phyloP scores from a whole-genome alignment of 2,888 invertebrate genomes.

The Disparrhopalites patrizii region DNA sequence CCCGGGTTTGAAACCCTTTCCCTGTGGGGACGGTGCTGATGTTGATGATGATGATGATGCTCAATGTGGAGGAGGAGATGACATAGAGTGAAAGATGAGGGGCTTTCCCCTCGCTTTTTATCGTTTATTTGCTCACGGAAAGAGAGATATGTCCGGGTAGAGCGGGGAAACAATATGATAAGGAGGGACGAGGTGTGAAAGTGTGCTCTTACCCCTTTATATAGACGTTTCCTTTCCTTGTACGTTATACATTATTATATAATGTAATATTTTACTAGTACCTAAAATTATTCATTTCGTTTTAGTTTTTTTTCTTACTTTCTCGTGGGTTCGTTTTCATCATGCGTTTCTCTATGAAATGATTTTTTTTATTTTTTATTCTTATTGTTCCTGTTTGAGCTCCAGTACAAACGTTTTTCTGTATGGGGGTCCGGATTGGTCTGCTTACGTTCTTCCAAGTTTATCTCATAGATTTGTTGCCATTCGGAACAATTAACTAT shows the following conservation, averaged over 20 bases:
- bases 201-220: neutral
- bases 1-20: too few species aligned
- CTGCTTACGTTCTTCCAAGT: too few species aligned
- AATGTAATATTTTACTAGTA: neutral
- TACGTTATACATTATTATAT: too few species aligned
- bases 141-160: neutral
- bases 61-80: too few species aligned
- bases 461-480: too few species aligned
- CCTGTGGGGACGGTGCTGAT: too few species aligned
- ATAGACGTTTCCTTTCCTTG: too few species aligned
- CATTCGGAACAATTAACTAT: too few species aligned
- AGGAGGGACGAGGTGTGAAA: neutral
- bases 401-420: too few species aligned
- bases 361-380: neutral
- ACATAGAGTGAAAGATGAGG: too few species aligned
- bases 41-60: too few species aligned
- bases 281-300: neutral
- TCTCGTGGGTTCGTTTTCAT: neutral
- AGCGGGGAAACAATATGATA: neutral
- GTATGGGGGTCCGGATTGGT: too few species aligned
- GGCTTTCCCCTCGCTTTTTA: neutral
- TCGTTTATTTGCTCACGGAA: neutral
- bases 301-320: neutral
- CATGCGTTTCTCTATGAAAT: neutral
- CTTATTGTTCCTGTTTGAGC: neutral